A percentile compares a stretch with the other conserved stretches of the same genome.
These are phyloP conservation scores for Corythornis leucogaster DNA, from an alignment of 2,797 vertebrate species.

Conservation along the genomic window DNA sequence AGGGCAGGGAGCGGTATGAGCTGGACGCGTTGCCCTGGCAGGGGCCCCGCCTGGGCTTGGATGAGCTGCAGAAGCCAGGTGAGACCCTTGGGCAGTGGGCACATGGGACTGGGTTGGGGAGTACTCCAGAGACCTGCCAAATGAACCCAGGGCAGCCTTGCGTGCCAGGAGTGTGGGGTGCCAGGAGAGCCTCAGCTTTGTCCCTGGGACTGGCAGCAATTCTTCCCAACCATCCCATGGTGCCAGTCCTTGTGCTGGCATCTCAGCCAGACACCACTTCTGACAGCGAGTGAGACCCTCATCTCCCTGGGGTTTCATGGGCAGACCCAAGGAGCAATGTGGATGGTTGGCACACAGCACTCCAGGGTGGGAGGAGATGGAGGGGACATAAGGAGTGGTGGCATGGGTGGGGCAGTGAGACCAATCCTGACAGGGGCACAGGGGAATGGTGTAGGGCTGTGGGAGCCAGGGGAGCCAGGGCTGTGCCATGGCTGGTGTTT, in stretches of 20 bases:
- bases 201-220: not conserved
- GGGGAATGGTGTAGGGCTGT: not conserved
- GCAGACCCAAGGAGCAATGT: not conserved
- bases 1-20: constrained; percentile 75
- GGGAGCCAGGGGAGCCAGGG: not conserved
- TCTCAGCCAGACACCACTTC: not conserved
- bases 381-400: not conserved
- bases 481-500: not conserved
- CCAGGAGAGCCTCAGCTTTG: not conserved
- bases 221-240: rapidly evolving
- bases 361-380: not conserved
- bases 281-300: not conserved
- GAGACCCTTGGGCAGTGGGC: not conserved
- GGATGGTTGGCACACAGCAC: rapidly evolving
- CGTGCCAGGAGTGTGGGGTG: not conserved
- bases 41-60: constrained; percentile 56
- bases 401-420: rapidly evolving
- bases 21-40: constrained; percentile 62
- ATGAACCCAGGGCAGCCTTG: not conserved
- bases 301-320: rapidly evolving
- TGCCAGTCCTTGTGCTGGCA: not conserved
- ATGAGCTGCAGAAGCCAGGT: constrained; percentile 79
- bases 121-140: not conserved
- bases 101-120: not conserved
- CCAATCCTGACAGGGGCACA: rapidly evolving